These are phyloP conservation scores for Drosophila atripex DNA, from an alignment of 2,888 invertebrate genomes.

Conservation along the genomic window DNA sequence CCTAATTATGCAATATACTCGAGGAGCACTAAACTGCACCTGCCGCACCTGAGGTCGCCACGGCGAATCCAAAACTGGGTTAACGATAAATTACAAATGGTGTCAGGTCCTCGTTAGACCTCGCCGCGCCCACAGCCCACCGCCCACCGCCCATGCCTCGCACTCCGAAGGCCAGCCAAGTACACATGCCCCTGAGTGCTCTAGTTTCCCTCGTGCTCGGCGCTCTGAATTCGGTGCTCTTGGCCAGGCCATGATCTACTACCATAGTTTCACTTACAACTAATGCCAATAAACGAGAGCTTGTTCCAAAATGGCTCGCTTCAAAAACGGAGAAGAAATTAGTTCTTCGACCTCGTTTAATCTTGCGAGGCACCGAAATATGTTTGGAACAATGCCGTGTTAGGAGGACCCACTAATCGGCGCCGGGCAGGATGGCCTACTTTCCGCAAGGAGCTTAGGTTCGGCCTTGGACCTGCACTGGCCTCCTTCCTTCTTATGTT, in stretches of 20 bases:
- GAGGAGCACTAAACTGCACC: slow-evolving; percentile 40
- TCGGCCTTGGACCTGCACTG: slow-evolving; percentile 78
- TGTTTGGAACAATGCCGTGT: background rate
- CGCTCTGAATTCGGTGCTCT: slow-evolving; percentile 17
- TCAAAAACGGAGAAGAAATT: background rate
- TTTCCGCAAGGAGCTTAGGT: slow-evolving; percentile 61
- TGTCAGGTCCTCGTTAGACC: slow-evolving; percentile 71
- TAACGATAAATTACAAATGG: slow-evolving; percentile 74
- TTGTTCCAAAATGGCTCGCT: background rate
- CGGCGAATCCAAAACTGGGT: slow-evolving; percentile 65
- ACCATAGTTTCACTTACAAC: slow-evolving; percentile 60
- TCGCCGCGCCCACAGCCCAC: slow-evolving; percentile 12
- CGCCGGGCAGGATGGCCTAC: slow-evolving; percentile 73
- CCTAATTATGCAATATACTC: slow-evolving; percentile 42
- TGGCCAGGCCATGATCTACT: slow-evolving; percentile 77
- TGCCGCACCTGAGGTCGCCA: slow-evolving; percentile 29
- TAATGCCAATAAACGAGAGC: background rate
- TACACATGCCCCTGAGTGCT: slow-evolving; percentile 67
- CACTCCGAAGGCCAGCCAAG: slow-evolving; percentile 61
- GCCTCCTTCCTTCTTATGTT: slow-evolving; percentile 8
- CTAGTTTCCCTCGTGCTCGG: slow-evolving; percentile 55
- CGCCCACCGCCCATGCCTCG: background rate
- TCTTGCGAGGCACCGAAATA: background rate
- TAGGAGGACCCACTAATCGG: slow-evolving; percentile 27
- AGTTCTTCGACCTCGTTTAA: background rate